These are phyloP conservation scores for Drosophila paranaensis DNA, from an alignment of 2,888 invertebrate genomes.

Conservation along the genomic window DNA sequence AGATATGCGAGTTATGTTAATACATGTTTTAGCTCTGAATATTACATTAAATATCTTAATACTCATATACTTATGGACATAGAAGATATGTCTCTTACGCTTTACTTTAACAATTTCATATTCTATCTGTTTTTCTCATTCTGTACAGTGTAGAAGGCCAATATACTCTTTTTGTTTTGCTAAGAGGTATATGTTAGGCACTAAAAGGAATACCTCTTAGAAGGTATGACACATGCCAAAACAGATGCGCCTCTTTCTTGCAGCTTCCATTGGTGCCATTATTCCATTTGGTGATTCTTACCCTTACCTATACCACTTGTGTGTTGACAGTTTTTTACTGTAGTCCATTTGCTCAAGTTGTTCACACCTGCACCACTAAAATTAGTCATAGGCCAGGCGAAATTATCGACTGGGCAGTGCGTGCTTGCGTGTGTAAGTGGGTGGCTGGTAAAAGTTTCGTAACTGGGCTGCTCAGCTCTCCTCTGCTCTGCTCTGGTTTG, in stretches of 20 bases:
- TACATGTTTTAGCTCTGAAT: background rate
- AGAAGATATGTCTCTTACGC: too few relatives aligned
- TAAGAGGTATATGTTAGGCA: background rate
- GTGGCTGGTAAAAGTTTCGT: slow-evolving; percentile 30
- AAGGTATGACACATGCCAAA: background rate
- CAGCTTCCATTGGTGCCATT: background rate
- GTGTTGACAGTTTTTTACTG: slow-evolving; percentile 25
- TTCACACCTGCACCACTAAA: slow-evolving; percentile 6
- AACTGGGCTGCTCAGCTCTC: background rate
- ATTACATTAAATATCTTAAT: background rate
- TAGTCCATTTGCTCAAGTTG: slow-evolving; percentile 15
- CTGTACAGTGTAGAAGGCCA: background rate
- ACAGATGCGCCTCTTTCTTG: background rate
- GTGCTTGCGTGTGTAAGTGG: slow-evolving; percentile 13
- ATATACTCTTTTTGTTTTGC: background rate
- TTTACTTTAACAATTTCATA: too few relatives aligned
- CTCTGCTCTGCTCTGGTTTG: too few relatives aligned
- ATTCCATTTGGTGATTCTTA: slow-evolving; percentile 10
- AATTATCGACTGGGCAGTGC: slow-evolving; percentile 8
- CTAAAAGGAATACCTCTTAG: background rate
- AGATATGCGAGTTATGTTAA: background rate
- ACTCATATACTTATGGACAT: too few relatives aligned
- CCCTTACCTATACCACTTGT: slow-evolving; percentile 3
- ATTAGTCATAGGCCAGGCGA: slow-evolving; percentile 14
- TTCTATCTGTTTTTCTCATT: too few relatives aligned